These are phyloP conservation scores for Stenichneumon culpator DNA, from an alignment of 2,888 invertebrate species.

Conservation along the genomic window DNA sequence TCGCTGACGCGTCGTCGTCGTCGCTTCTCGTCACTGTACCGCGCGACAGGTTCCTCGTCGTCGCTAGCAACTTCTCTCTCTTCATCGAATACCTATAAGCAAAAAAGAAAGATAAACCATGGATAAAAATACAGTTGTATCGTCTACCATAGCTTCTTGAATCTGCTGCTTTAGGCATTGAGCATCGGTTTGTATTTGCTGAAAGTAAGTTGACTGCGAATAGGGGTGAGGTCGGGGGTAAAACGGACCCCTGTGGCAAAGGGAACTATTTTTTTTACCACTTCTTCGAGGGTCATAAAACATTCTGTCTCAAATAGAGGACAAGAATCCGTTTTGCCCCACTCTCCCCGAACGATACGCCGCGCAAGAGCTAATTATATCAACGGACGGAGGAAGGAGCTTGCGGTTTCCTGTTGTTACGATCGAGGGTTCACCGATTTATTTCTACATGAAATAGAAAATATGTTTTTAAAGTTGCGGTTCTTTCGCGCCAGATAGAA, in stretches of 20 bases:
- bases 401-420: slow-evolving; percentile 1
- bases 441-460: background rate
- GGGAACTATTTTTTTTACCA: too few relatives aligned
- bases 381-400: background rate
- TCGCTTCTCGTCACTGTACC: slow-evolving; percentile 65
- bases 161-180: background rate
- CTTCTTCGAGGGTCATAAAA: too few relatives aligned
- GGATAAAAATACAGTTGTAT: background rate
- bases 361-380: background rate
- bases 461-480: background rate
- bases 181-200: background rate
- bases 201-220: background rate
- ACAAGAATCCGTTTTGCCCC: too few relatives aligned
- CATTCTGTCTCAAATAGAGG: too few relatives aligned
- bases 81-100: slow-evolving; percentile 28
- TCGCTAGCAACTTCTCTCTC: slow-evolving; percentile 40
- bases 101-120: background rate
- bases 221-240: too few relatives aligned
- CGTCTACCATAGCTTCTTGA: background rate
- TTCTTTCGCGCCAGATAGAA: too few relatives aligned
- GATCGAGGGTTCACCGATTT: background rate
- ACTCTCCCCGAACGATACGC: too few relatives aligned
- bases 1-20: slow-evolving; percentile 74
- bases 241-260: too few relatives aligned
- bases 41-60: slow-evolving; percentile 19